Conservation (phyloP, 2,113 vertebrate genomes). For the Pangasianodon gigas region DNA sequence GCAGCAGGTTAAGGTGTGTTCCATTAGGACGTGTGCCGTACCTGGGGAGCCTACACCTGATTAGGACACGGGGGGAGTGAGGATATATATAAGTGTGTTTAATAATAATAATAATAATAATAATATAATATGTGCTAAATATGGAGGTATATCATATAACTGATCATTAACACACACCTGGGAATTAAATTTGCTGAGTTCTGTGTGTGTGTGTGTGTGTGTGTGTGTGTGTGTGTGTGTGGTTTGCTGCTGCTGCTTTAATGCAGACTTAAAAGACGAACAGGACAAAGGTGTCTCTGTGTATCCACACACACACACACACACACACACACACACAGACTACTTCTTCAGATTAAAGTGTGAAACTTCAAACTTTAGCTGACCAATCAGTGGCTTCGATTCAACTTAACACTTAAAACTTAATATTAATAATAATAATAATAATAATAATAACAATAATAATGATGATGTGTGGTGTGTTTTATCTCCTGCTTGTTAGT, state of each 20-base stretch:
- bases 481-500: not conserved
- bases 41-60: not conserved
- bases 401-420: too few species aligned
- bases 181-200: not conserved
- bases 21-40: not conserved
- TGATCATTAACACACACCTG: not conserved
- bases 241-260: slow-evolving; percentile 42
- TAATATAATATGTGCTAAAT: not conserved
- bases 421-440: too few species aligned
- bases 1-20: not conserved
- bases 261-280: slow-evolving; percentile 54
- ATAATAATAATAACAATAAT: too few species aligned
- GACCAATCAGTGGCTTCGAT: too few species aligned
- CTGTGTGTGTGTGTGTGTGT: not conserved
- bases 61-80: not conserved
- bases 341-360: too few species aligned
- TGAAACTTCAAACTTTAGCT: too few species aligned
- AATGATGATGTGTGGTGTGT: not conserved
- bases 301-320: not conserved
- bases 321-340: too few species aligned
- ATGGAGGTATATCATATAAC: not conserved
- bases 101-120: not conserved
- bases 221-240: slow-evolving; percentile 31
- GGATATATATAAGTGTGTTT: not conserved
- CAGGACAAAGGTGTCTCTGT: slow-evolving; percentile 46